Conservation (phyloP, 2,797 vertebrate genomes). For the Myotis findleyi region DNA sequence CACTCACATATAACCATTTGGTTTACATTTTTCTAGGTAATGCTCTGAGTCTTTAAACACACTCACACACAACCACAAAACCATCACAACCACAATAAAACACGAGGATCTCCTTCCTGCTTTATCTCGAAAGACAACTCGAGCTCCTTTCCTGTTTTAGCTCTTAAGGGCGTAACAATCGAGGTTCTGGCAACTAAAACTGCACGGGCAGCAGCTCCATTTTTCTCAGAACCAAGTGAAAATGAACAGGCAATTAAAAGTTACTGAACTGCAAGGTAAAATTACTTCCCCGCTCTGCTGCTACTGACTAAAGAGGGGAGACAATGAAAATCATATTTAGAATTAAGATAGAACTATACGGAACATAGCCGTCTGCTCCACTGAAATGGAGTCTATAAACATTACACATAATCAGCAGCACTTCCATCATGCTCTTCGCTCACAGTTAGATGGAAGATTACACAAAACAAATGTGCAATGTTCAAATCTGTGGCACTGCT, state of each 20-base stretch:
- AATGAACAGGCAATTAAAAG: constrained; percentile 82
- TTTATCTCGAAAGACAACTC: background rate
- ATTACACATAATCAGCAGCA: constrained; percentile 70
- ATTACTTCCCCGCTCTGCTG: constrained; percentile 66
- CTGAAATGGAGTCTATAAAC: constrained; percentile 79
- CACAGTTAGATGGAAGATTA: constrained; percentile 82
- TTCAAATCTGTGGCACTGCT: constrained; percentile 76
- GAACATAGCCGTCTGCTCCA: constrained; percentile 67
- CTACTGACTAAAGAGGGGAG: constrained; percentile 72
- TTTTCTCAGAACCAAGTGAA: constrained; percentile 79
- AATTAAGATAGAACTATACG: constrained; percentile 75
- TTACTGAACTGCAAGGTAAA: constrained; percentile 77
- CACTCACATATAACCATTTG: background rate
- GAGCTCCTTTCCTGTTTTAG: background rate
- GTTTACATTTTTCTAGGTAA: background rate
- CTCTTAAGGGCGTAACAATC: constrained; percentile 46
- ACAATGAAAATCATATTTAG: constrained; percentile 70
- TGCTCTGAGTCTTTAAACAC: background rate
- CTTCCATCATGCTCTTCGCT: constrained; percentile 72
- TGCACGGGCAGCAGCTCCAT: constrained; percentile 67
- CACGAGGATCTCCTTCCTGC: background rate
- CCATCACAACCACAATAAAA: background rate
- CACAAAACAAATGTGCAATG: constrained; percentile 77
- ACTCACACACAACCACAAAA: background rate
- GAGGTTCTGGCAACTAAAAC: constrained; percentile 56